Conservation (phyloP, 2,797 vertebrate species). For the Eulemur albifrons region DNA sequence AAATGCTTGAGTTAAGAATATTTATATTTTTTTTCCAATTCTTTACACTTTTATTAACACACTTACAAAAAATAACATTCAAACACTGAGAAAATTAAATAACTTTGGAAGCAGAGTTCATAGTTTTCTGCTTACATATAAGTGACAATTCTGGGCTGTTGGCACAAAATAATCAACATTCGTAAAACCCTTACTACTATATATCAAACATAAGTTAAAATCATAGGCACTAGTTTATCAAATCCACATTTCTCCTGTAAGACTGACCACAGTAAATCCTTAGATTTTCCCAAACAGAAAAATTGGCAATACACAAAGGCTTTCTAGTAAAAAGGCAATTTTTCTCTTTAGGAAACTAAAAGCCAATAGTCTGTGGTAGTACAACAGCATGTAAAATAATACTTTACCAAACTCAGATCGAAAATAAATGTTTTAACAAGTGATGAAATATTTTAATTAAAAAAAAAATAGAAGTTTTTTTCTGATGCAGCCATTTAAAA, state of each 20-base stretch:
- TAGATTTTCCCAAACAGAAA: slow-evolving; percentile 84
- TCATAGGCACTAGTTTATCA: slow-evolving; percentile 98
- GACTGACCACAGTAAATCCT: slow-evolving; percentile 83
- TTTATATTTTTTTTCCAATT: slow-evolving; percentile 89
- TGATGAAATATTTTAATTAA: slow-evolving; percentile 77
- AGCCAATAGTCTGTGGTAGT: slow-evolving; percentile 77
- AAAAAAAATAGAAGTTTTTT: slow-evolving; percentile 78
- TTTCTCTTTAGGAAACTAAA: slow-evolving; percentile 82
- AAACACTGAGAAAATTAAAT: slow-evolving; percentile 89
- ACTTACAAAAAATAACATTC: slow-evolving; percentile 89
- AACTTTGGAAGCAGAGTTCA: slow-evolving; percentile 89
- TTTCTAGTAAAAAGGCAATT: slow-evolving; percentile 81
- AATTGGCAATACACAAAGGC: slow-evolving; percentile 83
- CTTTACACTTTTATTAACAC: slow-evolving; percentile 90
- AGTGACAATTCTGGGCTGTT: slow-evolving; percentile 90
- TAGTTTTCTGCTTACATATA: slow-evolving; percentile 89
- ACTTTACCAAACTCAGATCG: slow-evolving; percentile 78
- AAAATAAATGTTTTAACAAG: slow-evolving; percentile 71
- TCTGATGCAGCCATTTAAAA: slow-evolving; percentile 81
- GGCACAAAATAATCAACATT: slow-evolving; percentile 93
- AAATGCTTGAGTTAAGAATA: slow-evolving; percentile 86
- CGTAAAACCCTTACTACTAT: slow-evolving; percentile 89
- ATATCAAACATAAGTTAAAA: slow-evolving; percentile 91
- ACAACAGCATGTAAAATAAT: slow-evolving; percentile 81
- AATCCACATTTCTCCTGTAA: slow-evolving; percentile 85